Evolutionary conservation across 2,113 vertebrate genomes (phyloP).

Genomic region (Micronycteris hirsuta): DNA sequence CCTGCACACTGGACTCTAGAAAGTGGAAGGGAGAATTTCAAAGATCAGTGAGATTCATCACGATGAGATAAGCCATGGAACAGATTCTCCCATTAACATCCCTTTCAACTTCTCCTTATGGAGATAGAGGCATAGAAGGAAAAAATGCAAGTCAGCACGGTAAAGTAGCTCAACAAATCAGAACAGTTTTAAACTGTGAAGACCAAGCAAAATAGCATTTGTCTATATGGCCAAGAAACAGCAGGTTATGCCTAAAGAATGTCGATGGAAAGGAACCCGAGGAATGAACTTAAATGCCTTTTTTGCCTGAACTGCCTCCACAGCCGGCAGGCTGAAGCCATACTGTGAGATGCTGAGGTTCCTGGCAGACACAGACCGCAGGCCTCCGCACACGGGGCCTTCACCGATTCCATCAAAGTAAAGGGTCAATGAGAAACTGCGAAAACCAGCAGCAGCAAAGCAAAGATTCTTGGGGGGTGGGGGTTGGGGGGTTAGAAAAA

Average conservation of each 20-base stretch:
- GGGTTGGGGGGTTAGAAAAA: neutral
- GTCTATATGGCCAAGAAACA: neutral
- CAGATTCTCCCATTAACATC: neutral
- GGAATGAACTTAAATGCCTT: neutral
- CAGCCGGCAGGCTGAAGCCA: neutral
- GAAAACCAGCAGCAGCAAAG: neutral
- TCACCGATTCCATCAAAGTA: neutral
- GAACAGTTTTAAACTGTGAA: neutral
- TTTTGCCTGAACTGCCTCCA: neutral
- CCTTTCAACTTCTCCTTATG: neutral
- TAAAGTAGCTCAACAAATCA: neutral
- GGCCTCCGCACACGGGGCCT: too few species aligned
- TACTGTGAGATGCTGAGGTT: neutral
- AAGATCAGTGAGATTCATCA: neutral
- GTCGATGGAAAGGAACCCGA: neutral
- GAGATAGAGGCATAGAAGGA: neutral
- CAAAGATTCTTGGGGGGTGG: neutral
- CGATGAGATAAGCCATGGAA: neutral
- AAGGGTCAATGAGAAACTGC: neutral
- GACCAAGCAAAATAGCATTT: neutral
- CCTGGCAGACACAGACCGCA: neutral
- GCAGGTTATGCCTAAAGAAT: neutral
- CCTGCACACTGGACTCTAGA: neutral
- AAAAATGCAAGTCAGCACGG: neutral
- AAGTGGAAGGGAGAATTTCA: neutral